Percentiles rank a stretch among this genome's conserved stretches.
Conservation (phyloP, 1,140 invertebrate genomes). For the Choristoneura fumiferana region DNA sequence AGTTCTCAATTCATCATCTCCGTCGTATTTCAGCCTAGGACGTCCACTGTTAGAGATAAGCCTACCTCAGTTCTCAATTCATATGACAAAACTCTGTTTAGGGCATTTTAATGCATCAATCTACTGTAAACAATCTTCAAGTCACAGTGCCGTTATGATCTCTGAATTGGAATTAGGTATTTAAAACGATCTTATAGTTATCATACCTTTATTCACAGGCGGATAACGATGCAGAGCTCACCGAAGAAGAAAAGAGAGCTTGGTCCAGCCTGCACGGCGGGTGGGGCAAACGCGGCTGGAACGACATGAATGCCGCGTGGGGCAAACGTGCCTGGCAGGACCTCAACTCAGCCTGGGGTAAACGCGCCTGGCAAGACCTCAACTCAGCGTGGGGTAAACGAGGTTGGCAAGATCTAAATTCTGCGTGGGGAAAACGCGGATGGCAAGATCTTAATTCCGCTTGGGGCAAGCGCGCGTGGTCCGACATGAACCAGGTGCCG, state of each 20-base stretch:
- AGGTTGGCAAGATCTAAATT: constrained; percentile 65
- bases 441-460: constrained; percentile 80
- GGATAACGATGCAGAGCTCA: constrained; percentile 59
- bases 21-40: too few species aligned
- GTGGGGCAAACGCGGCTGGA: constrained; percentile 83
- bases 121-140: too few species aligned
- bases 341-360: constrained; percentile 80
- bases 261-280: constrained; percentile 59
- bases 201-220: constrained; percentile 34
- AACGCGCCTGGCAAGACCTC: constrained; percentile 81
- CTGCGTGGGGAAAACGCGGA: constrained; percentile 72
- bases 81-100: too few species aligned
- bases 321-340: constrained; percentile 82
- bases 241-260: constrained; percentile 55
- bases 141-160: too few species aligned
- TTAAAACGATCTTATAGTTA: too few species aligned
- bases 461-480: constrained; percentile 81
- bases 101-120: too few species aligned
- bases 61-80: too few species aligned
- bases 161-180: too few species aligned
- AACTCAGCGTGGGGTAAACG: constrained; percentile 81
- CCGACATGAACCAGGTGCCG: constrained; percentile 68
- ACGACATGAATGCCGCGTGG: constrained; percentile 81
- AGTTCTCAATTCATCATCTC: too few species aligned
- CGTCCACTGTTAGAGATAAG: too few species aligned